These are phyloP conservation scores for Zoanthus solanderi DNA, from an alignment of 92 coral and sea anemone genomes.

Conservation along the genomic window DNA sequence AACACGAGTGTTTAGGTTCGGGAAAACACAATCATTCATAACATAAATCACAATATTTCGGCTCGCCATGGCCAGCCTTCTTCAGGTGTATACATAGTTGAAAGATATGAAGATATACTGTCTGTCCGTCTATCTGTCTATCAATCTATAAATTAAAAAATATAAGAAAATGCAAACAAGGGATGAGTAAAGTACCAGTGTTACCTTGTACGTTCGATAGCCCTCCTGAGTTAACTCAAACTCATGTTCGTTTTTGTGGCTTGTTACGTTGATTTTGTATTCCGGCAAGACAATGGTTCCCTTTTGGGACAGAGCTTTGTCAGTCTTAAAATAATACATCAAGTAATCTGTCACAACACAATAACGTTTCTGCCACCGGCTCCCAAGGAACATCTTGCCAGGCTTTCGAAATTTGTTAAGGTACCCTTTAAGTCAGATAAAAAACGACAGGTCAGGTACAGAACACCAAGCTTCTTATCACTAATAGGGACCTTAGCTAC, in stretches of 20 bases:
- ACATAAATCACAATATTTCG: too few species aligned
- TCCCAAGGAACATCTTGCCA: conserved; percentile 71
- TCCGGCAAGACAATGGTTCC: conserved; percentile 88
- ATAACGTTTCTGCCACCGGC: conserved; percentile 88
- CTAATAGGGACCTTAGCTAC: too few species aligned
- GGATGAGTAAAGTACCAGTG: not conserved
- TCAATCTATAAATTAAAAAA: too few species aligned
- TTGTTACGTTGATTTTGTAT: conserved; percentile 45
- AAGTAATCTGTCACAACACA: conserved; percentile 80
- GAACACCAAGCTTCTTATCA: too few species aligned
- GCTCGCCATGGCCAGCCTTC: too few species aligned
- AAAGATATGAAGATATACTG: too few species aligned
- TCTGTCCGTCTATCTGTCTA: too few species aligned
- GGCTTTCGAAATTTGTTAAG: conserved; percentile 80
- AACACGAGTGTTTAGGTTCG: too few species aligned
- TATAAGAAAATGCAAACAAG: too few species aligned
- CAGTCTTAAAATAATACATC: conserved; percentile 78
- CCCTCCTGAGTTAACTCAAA: conserved; percentile 63
- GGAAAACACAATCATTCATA: too few species aligned
- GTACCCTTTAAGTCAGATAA: conserved; percentile 54
- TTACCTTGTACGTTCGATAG: conserved; percentile 79
- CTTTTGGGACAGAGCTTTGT: conserved; percentile 72
- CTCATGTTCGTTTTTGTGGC: conserved; percentile 64
- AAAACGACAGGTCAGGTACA: not conserved
- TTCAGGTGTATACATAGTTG: too few species aligned